phyloP scores from a whole-genome alignment of 2,797 vertebrate species.

The Characodon lateralis region DNA sequence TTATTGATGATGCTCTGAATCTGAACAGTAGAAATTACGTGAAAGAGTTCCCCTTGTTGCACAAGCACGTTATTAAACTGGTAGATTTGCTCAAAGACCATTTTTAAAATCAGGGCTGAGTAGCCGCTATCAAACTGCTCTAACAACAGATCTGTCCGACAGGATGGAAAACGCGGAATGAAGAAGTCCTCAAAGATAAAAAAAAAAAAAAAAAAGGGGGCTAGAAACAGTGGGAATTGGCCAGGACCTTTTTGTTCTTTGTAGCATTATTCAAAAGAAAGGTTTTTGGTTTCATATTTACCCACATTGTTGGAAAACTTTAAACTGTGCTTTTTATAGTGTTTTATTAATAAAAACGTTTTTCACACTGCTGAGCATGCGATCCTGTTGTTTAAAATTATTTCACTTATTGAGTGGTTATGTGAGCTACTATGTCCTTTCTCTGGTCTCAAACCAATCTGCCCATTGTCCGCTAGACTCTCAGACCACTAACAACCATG shows the following conservation, averaged over 20 bases:
- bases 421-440: not conserved
- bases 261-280: not conserved
- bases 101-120: slow-evolving; percentile 42
- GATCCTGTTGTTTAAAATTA: not conserved
- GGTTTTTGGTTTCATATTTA: not conserved
- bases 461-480: not conserved
- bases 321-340: not conserved
- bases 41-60: slow-evolving; percentile 60
- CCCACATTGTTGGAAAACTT: not conserved
- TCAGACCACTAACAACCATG: not conserved
- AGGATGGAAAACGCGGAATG: not conserved
- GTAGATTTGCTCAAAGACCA: slow-evolving; percentile 56
- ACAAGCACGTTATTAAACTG: slow-evolving; percentile 47
- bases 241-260: not conserved
- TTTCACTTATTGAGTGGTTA: not conserved
- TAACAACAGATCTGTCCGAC: slow-evolving; percentile 9
- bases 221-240: slow-evolving; percentile 19
- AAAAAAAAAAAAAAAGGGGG: not conserved
- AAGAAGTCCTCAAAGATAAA: not conserved
- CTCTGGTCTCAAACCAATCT: not conserved
- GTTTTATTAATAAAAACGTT: not conserved
- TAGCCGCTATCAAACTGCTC: slow-evolving; percentile 34
- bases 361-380: not conserved
- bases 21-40: slow-evolving; percentile 68
- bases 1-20: slow-evolving; percentile 71